Percentiles rank a stretch among this genome's conserved stretches.
Evolutionary conservation across 2,888 invertebrate genomes (phyloP).

Genomic region (Tipula confusa): DNA sequence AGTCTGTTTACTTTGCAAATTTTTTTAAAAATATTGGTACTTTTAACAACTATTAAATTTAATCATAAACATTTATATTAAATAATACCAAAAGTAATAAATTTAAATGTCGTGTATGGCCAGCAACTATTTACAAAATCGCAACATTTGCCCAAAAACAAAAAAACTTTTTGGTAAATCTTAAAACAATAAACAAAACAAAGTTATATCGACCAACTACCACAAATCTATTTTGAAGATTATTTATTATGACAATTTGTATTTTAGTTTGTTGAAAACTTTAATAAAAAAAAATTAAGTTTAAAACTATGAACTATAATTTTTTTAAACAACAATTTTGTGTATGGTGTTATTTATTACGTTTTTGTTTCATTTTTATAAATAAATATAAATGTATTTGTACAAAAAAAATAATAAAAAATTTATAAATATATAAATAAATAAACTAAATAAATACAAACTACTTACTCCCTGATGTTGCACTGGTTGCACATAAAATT

Average conservation of each 20-base stretch:
- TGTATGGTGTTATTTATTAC: conserved; percentile 13
- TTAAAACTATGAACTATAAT: conserved; percentile 4
- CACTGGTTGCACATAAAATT: conserved; percentile 30
- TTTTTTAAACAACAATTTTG: not conserved
- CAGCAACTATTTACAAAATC: not conserved
- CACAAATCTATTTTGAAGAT: not conserved
- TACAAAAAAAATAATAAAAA: not conserved
- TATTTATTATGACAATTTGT: not conserved
- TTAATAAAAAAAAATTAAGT: not conserved
- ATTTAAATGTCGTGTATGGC: too few species aligned
- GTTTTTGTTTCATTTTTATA: not conserved
- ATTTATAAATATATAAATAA: not conserved
- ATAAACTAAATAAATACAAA: not conserved
- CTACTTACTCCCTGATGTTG: not conserved
- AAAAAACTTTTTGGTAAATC: not conserved
- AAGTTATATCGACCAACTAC: not conserved
- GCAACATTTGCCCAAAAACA: not conserved
- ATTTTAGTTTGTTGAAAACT: not conserved
- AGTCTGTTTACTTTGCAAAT: too few species aligned
- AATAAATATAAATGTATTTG: not conserved
- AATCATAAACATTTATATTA: too few species aligned
- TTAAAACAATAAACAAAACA: not conserved
- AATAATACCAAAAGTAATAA: too few species aligned
- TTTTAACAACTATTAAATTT: too few species aligned
- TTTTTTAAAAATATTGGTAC: too few species aligned